phyloP scores from a whole-genome alignment of 37 sponge, comb jelly and placozoan species.

The Crambe crambe region DNA sequence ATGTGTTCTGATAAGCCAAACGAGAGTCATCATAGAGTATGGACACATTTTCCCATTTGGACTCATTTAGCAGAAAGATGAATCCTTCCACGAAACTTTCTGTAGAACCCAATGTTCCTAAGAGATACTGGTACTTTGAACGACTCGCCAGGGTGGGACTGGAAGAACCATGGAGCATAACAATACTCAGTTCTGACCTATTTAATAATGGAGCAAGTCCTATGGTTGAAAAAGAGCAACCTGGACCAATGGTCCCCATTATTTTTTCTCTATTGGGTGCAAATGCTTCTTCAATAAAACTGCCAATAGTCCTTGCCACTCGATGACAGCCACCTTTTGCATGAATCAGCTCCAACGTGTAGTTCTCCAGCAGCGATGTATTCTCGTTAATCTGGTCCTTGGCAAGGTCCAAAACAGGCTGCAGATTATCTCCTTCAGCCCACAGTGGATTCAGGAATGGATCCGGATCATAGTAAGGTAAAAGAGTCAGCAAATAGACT shows the following conservation, averaged over 20 bases:
- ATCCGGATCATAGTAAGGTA: constrained; percentile 1
- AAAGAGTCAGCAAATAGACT: background rate
- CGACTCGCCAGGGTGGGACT: constrained; percentile 9
- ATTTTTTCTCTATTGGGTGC: background rate
- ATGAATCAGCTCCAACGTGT: constrained; percentile 26
- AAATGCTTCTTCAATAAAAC: no score
- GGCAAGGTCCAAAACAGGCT: constrained; percentile 6
- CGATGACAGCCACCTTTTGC: constrained; percentile 27
- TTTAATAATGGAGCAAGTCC: background rate
- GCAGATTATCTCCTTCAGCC: background rate
- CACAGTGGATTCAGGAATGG: constrained; percentile 7
- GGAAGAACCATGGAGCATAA: constrained; percentile 17
- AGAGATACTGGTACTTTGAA: background rate
- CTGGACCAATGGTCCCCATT: constrained; percentile 40
- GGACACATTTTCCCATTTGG: constrained; percentile 7
- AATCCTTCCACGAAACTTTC: background rate
- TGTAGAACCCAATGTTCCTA: constrained; percentile 18
- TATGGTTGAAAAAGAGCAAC: constrained; percentile 21
- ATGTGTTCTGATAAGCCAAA: background rate
- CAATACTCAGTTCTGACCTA: background rate
- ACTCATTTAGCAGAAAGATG: background rate
- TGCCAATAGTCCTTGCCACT: background rate
- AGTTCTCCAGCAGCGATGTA: background rate
- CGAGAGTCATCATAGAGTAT: constrained; percentile 5
- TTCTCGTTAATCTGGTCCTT: constrained; percentile 1